Evolutionary conservation across 64 coral and sea anemone genomes (phyloP), one percentile per base, ranked within the genome.

Genomic region (Anthopleura sola): DNA sequence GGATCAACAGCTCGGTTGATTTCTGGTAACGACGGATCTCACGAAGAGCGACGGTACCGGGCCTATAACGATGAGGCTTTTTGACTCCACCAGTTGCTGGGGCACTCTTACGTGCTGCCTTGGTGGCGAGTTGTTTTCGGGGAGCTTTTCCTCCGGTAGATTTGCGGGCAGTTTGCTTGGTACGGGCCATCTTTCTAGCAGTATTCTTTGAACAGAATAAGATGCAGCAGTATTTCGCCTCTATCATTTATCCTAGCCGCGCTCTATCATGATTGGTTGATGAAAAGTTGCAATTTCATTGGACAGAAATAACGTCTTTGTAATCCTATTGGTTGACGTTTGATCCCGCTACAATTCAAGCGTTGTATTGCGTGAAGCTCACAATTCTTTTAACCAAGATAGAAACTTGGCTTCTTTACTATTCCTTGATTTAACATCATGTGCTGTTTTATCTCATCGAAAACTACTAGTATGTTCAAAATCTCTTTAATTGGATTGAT

Each of bases 111-210:
- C 90, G 83, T 29, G 90, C 90, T 66, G 90, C 90, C 48, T 92
- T 92, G 36, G 90, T 92, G 15, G 90, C 90, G 50, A 92, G 85
- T 49, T 92, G 90, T 48, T 92, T 92, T 75, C 90, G 76, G 66
- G 90, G 90, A 57, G 90, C 90, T 56, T 92, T 92, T 92, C 90
- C 90, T 82, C 90, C 90, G 28, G 90, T 92, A 13, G 90, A 92
- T 32, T 92, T 92, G 31, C 90, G 76, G 21, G 90, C 90, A 19
- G 90, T 92, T 75, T 92, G 90, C 51, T 92, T 92, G 31, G 90
- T 92, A 83, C 90, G 85, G 87, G 90, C 90, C 90, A 92, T 92
- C 15, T 48, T 91, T 83, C 24, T 11, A 2, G 26, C 28, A 62
- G 58, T 71, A 24, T 79, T 40, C 44, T 18, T 0, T 33, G 15